phyloP scores from a whole-genome alignment of 2,888 invertebrate genomes.

The Candidula unifasciata region DNA sequence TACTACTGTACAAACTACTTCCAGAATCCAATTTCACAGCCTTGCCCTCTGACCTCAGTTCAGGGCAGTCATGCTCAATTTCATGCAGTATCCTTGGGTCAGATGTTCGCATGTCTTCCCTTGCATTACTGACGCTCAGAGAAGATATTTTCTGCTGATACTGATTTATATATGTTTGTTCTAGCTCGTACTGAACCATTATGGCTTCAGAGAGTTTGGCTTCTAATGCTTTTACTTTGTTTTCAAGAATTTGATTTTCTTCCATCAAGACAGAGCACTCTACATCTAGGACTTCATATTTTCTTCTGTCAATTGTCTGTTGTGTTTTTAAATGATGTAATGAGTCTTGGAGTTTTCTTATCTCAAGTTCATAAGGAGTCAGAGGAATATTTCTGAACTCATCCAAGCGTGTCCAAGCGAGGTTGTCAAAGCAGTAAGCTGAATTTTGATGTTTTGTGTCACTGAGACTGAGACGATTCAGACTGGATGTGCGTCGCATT shows the following conservation, averaged over 20 bases:
- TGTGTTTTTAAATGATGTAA: conserved; percentile 71
- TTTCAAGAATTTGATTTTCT: conserved; percentile 71
- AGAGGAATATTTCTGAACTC: conserved; percentile 69
- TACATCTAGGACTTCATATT: conserved; percentile 68
- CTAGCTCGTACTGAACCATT: conserved; percentile 58
- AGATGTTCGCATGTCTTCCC: conserved; percentile 47
- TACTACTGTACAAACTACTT: conserved; percentile 75
- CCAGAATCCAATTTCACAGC: conserved; percentile 74
- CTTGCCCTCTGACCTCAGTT: conserved; percentile 70
- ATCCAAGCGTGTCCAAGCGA: conserved; percentile 67
- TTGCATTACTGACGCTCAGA: conserved; percentile 21
- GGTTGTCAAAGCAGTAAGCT: conserved; percentile 66
- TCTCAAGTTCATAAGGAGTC: conserved; percentile 71
- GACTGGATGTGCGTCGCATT: conserved; percentile 66
- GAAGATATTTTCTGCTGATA: neutral
- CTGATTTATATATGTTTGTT: conserved; percentile 62
- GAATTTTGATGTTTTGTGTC: conserved; percentile 45
- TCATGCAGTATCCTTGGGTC: conserved; percentile 62
- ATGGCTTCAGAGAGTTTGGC: conserved; percentile 55
- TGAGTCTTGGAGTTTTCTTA: conserved; percentile 69
- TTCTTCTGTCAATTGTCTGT: conserved; percentile 69
- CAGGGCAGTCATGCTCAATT: conserved; percentile 72
- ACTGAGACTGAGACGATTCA: conserved; percentile 59
- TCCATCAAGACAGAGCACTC: conserved; percentile 68
- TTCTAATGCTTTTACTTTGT: conserved; percentile 60